Evolutionary conservation across 1,140 invertebrate species (phyloP), one percentile per base, ranked within the genome.

Genomic region (Liolophura sinensis): DNA sequence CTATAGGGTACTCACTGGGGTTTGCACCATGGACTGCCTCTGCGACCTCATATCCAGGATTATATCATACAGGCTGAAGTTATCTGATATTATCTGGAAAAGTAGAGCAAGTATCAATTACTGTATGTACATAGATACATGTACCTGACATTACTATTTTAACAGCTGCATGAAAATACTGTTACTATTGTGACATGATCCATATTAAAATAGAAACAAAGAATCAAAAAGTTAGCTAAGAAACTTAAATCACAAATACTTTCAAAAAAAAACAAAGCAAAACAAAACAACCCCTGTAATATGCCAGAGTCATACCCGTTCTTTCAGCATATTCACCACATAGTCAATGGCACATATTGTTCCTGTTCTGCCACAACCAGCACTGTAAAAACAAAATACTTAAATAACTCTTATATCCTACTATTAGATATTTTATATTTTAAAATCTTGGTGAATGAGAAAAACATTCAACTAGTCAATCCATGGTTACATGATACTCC

Each of bases 321-420:
- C 78, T 70, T 88, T 84, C 1, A 90, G 82, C 15, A 89, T 79
- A 47, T 88, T 88, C 87, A 87, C 88, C 18, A 89, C 87, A 82
- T 87, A 89, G 74, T 90, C 89, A 67, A 90, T 88, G 48, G 88
- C 88, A 83, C 89, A 88, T 31, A 90, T 88, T 24, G 89, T 90
- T 31, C 89, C 89, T n/a, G 89, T 90, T 70, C 89, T 78, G 5
- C 89, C 89, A 85, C 89, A 90, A 11, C 89, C 89, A 68, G 89
- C 89, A 79, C 85, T 86, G 71, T 58, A 73, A 73, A 67, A 55
- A 68, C n/a, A 64, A 70, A 67, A 66, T 51, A 61, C n/a, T 46
- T 55, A 58, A 57, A 25, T 1, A 62, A 60, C 25, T 9, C 51
- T 5, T 4, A 12, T 20, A 54, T 54, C 12, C 24, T 12, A 54